Conservation (phyloP, 1,140 invertebrate genomes). For the Zaprionus vittiger region DNA sequence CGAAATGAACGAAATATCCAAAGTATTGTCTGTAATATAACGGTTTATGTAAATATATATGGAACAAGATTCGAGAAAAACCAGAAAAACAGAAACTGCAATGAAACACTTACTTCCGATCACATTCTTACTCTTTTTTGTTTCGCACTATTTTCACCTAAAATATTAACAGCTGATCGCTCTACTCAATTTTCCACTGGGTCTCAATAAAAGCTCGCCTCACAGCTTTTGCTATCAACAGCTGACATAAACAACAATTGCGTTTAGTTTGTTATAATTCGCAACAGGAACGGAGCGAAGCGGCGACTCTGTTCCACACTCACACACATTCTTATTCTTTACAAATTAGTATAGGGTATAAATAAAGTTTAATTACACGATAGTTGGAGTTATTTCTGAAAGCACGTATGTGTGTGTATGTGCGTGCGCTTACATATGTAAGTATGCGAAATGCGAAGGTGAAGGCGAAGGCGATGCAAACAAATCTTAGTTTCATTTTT, state of each 20-base stretch:
- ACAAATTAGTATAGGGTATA: conserved; percentile 33
- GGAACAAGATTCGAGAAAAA: background rate
- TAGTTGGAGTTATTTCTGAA: background rate
- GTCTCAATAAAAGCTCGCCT: conserved; percentile 15
- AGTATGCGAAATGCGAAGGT: conserved; percentile 33
- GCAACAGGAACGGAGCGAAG: conserved; percentile 6
- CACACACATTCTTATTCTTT: conserved; percentile 26
- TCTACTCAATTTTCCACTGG: background rate
- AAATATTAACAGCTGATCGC: background rate
- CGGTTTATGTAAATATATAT: background rate
- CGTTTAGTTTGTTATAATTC: conserved; percentile 30
- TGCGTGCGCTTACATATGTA: conserved; percentile 22
- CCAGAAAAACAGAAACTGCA: background rate
- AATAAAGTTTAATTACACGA: conserved; percentile 15
- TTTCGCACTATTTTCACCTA: no score
- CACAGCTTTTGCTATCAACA: conserved; percentile 27
- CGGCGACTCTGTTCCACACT: background rate
- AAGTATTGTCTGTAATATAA: background rate
- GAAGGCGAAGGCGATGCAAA: background rate
- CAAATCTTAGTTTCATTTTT: conserved; percentile 6
- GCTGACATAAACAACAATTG: conserved; percentile 30
- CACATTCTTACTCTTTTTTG: background rate
- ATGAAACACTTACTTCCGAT: background rate
- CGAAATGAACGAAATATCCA: background rate
- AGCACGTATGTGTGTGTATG: conserved; percentile 10